phyloP scores from a whole-genome alignment of 2,888 invertebrate genomes.

The Apodemia duryi region DNA sequence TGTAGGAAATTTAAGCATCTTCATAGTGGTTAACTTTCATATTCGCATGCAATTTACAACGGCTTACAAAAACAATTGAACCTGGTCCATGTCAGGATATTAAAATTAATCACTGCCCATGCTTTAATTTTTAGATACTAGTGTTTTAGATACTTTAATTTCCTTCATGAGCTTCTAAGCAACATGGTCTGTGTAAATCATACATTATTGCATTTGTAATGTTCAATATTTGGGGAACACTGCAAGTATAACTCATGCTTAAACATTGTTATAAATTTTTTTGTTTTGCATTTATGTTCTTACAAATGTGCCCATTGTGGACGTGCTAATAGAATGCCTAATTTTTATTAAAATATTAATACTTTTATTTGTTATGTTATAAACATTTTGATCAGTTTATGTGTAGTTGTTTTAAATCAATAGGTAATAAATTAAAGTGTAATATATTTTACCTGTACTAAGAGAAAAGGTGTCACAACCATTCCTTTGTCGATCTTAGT shows the following conservation, averaged over 20 bases:
- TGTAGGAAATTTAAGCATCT: too few species aligned
- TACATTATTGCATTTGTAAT: neutral
- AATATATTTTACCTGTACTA: conserved; percentile 21
- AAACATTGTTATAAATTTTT: neutral
- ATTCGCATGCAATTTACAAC: neutral
- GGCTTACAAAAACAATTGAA: too few species aligned
- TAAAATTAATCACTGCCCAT: too few species aligned
- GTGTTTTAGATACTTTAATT: neutral
- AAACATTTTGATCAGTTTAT: conserved; percentile 18
- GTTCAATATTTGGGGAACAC: neutral
- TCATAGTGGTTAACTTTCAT: too few species aligned
- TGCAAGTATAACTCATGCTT: neutral
- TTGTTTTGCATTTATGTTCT: neutral
- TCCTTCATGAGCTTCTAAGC: neutral
- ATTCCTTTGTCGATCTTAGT: conserved; percentile 20
- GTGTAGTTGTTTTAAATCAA: conserved; percentile 12
- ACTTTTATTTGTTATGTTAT: conserved; percentile 17
- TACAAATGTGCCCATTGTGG: neutral
- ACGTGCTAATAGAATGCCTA: neutral
- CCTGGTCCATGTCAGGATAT: too few species aligned
- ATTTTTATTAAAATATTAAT: neutral
- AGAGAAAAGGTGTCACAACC: conserved; percentile 21
- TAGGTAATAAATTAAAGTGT: conserved; percentile 16
- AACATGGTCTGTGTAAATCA: too few species aligned
- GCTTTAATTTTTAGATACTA: too few species aligned